These are phyloP conservation scores for Torymus tubicola DNA, from an alignment of 2,888 invertebrate genomes.

Conservation along the genomic window DNA sequence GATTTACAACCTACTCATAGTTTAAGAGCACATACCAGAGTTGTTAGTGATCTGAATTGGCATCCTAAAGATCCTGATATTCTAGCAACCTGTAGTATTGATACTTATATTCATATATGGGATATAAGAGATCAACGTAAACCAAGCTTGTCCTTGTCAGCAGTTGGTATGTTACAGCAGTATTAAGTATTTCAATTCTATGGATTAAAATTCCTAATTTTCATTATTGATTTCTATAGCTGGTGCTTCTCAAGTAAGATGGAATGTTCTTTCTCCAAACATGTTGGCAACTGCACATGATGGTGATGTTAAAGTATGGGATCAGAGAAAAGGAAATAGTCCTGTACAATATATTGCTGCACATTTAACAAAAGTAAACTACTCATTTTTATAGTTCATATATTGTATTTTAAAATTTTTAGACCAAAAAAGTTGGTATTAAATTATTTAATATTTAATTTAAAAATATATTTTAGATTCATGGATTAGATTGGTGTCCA, in stretches of 20 bases:
- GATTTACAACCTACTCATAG: conserved; percentile 86
- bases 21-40: conserved; percentile 88
- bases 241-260: conserved; percentile 95
- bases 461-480: conserved; percentile 81
- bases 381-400: background rate
- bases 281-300: conserved; percentile 96
- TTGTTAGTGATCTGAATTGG: conserved; percentile 95
- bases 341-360: conserved; percentile 96
- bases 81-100: conserved; percentile 93
- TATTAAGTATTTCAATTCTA: background rate
- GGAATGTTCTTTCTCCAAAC: conserved; percentile 91
- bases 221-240: conserved; percentile 77
- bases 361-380: conserved; percentile 83
- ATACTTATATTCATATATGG: conserved; percentile 96
- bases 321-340: conserved; percentile 90
- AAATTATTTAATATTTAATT: too few relatives aligned
- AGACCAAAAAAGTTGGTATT: too few relatives aligned
- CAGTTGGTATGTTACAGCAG: conserved; percentile 83
- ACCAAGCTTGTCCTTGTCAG: conserved; percentile 90
- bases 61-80: conserved; percentile 87
- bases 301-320: conserved; percentile 97
- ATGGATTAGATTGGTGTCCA: conserved; percentile 96
- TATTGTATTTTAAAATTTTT: background rate
- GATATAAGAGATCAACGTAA: conserved; percentile 91
- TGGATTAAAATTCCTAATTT: conserved; percentile 6